A percentile compares a stretch with the other conserved stretches of the same genome.
These are phyloP conservation scores for Archaeoteleia sp. DNA, from an alignment of 2,888 invertebrate species.

Conservation along the genomic window DNA sequence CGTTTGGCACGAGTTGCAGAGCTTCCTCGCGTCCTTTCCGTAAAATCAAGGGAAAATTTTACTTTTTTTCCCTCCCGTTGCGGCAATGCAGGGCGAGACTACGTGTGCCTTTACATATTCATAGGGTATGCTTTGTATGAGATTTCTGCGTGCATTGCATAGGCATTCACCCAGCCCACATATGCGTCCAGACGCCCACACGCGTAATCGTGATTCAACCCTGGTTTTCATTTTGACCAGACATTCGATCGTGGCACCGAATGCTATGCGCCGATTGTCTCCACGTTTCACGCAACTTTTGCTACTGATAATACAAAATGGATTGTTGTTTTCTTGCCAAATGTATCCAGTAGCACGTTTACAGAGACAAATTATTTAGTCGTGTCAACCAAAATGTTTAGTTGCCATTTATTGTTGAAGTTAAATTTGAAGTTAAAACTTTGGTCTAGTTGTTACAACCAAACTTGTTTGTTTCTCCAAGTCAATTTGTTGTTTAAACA, in stretches of 20 bases:
- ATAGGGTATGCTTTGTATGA: conserved; percentile 40
- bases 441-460: no score
- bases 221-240: conserved; percentile 46
- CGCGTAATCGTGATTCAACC: background rate
- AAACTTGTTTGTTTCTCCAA: no score
- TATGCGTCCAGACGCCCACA: conserved; percentile 1
- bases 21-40: conserved; percentile 21
- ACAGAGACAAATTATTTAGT: no score
- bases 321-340: no score
- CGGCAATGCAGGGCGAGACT: conserved; percentile 21
- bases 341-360: no score
- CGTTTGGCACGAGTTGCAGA: conserved; percentile 25
- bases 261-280: no score
- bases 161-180: conserved; percentile 35
- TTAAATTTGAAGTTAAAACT: no score
- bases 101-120: conserved; percentile 48
- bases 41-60: conserved; percentile 7
- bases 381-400: no score
- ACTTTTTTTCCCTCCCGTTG: conserved; percentile 18
- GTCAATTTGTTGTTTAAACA: no score
- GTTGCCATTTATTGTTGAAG: no score
- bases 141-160: conserved; percentile 23
- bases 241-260: conserved; percentile 38
- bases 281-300: no score
- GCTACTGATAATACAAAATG: no score